Evolutionary conservation across 1,140 invertebrate genomes (phyloP), one percentile per base, ranked within the genome.

Genomic region (Megathymus violae): DNA sequence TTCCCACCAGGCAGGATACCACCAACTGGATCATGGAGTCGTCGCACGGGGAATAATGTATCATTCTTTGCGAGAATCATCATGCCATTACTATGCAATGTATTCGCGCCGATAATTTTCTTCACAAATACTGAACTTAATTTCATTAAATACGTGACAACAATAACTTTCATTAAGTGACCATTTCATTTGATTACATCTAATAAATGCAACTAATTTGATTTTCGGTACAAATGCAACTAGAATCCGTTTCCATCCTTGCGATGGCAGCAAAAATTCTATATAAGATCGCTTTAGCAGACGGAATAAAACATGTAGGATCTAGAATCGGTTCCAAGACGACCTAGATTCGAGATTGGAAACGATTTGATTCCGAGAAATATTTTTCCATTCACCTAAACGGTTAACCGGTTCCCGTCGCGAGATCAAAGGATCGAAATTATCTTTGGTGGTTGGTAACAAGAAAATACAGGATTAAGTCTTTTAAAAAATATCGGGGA

Each of bases 291-390:
- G 52, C 40, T 56, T 44, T 16, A 56, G 52, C 52, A 22, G 48
- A n/a, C 16, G 40, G 40, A 44, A 56, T 44, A 56, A 56, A 44
- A 31, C 31, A 56, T 44, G 22, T 41, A 56, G 52, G 43, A 56
- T 41, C 52, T 44, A 25, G 14, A 43, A 31, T 31, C 52, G 52
- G 52, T 43, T 56, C 44, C 44, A 50, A 58, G 41, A 58, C 52
- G 52, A 58, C 52, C 52, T 46, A 58, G 52, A 58, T 58, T 46
- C 43, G 5, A 58, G 52, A 58, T 58, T 58, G 41, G 52, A 58
- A 58, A 13, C 52, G 52, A 58, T 58, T 58, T 58, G 52, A 58
- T 58, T 58, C 52, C 38, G 25, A 31, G 52, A 58, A 44, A 58
- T 58, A 58, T 38, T 52, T 52, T 44, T 17, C 36, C 10, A 16